Percentiles rank a stretch among this genome's conserved stretches.
Evolutionary conservation across 2,113 vertebrate genomes (phyloP).

Genomic region (Anhinga anhinga): DNA sequence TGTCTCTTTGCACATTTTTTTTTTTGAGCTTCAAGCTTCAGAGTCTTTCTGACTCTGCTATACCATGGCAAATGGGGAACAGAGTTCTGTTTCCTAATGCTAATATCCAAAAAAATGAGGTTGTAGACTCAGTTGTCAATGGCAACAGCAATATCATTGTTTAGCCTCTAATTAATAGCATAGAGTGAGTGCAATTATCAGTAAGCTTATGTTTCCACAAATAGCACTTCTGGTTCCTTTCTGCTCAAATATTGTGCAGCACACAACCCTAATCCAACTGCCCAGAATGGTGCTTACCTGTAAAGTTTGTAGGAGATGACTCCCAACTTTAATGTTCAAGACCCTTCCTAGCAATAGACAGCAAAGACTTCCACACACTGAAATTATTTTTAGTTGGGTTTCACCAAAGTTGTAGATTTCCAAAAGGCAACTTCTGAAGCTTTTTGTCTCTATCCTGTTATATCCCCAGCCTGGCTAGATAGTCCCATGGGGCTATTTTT

Average conservation of each 20-base stretch:
- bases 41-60: neutral
- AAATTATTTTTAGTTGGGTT: neutral
- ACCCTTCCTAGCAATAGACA: neutral
- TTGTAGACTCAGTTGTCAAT: neutral
- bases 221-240: neutral
- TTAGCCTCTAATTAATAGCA: slow-evolving; percentile 17
- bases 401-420: neutral
- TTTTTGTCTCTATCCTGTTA: neutral
- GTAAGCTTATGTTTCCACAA: neutral
- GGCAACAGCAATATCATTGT: slow-evolving; percentile 8
- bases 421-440: neutral
- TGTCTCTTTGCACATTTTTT: neutral
- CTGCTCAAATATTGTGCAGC: neutral
- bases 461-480: neutral
- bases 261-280: neutral
- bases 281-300: neutral
- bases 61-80: neutral
- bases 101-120: neutral
- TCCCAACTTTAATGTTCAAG: neutral
- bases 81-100: neutral
- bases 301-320: neutral
- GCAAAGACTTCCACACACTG: neutral
- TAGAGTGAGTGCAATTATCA: neutral
- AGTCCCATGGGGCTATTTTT: neutral
- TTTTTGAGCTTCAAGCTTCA: neutral